phyloP scores from a whole-genome alignment of 2,113 vertebrate species.

The Oreochromis tanganicae region DNA sequence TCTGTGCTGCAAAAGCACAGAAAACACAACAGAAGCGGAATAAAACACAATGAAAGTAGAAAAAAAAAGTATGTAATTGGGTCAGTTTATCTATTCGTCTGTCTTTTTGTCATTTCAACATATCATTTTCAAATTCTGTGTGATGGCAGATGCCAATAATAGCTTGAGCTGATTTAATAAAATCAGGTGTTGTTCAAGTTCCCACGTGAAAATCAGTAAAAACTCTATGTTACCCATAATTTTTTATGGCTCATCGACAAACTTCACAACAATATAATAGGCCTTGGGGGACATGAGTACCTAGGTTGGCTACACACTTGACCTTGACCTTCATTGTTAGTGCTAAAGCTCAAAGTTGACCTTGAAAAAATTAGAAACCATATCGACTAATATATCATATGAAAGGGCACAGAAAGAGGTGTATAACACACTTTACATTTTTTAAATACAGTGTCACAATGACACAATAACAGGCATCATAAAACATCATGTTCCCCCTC shows the following conservation, averaged over 20 bases:
- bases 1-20: neutral
- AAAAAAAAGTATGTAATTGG: neutral
- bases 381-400: neutral
- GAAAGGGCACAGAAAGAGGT: neutral
- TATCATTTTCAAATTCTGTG: neutral
- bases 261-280: neutral
- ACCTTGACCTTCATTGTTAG: neutral
- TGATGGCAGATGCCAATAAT: neutral
- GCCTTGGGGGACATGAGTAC: neutral
- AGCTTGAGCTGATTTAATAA: neutral
- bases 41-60: neutral
- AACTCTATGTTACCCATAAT: neutral
- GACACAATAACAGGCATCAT: neutral
- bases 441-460: neutral
- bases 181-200: neutral
- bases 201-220: neutral
- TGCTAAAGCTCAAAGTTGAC: neutral
- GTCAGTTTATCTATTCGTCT: neutral
- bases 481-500: neutral
- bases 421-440: neutral
- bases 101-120: neutral
- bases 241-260: neutral
- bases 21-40: neutral
- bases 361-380: neutral
- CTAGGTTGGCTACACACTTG: neutral